Conservation (phyloP, 2,888 invertebrate genomes). For the Tachina lurida region DNA sequence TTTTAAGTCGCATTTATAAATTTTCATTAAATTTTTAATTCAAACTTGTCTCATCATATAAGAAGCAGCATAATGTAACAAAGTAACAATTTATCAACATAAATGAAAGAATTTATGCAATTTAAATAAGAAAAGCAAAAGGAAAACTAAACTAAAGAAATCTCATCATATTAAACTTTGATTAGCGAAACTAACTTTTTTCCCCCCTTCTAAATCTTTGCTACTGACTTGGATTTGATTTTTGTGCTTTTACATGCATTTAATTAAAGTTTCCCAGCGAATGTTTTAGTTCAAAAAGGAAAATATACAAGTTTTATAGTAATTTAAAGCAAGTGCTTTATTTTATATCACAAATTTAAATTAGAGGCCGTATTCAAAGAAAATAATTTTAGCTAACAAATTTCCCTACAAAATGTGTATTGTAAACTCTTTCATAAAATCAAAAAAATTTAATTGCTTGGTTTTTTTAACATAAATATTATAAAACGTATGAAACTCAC, state of each 20-base stretch:
- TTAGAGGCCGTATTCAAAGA: not conserved
- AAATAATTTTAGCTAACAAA: not conserved
- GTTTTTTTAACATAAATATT: too few relatives aligned
- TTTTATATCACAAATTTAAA: not conserved
- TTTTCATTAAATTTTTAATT: constrained; percentile 16
- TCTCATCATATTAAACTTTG: not conserved
- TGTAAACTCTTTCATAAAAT: too few relatives aligned
- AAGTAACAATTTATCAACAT: constrained; percentile 26
- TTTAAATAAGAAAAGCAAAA: not conserved
- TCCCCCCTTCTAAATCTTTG: too few relatives aligned
- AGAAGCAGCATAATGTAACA: constrained; percentile 1
- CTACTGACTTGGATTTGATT: not conserved
- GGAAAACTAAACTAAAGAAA: not conserved
- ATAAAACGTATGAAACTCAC: too few relatives aligned
- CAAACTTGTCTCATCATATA: not conserved
- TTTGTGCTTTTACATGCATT: not conserved
- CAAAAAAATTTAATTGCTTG: too few relatives aligned
- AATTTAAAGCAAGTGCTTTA: not conserved
- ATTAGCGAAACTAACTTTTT: not conserved
- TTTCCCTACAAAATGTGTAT: not conserved
- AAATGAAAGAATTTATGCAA: constrained; percentile 35
- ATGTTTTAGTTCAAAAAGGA: not conserved
- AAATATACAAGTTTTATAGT: not conserved
- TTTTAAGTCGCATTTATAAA: not conserved
- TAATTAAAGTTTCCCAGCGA: not conserved